Evolutionary conservation across 1,140 invertebrate species (phyloP).

Genomic region (Chymomyza costata): DNA sequence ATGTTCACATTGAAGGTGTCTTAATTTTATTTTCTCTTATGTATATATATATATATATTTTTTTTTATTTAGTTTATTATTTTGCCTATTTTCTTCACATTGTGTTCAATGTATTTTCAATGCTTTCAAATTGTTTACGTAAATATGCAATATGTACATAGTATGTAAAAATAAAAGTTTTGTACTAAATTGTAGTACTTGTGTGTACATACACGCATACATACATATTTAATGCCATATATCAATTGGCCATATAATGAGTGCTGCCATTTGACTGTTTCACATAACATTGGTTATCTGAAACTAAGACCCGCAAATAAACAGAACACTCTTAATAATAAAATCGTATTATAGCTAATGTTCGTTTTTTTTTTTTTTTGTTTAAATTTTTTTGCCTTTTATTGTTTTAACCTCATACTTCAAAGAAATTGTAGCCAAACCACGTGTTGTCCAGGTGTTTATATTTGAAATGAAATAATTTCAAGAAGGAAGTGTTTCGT

Average conservation of each 20-base stretch:
- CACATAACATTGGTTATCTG: no score
- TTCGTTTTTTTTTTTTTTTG: no score
- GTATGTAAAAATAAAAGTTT: conserved; percentile 42
- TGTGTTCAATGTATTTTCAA: conserved; percentile 38
- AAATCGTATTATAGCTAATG: no score
- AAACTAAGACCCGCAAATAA: no score
- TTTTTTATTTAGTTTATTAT: conserved; percentile 37
- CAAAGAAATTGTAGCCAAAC: conserved; percentile 54
- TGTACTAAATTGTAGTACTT: no score
- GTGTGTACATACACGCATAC: conserved; percentile 16
- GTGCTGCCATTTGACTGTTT: no score
- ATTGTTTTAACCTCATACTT: conserved; percentile 33
- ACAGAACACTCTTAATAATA: no score
- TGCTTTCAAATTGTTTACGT: conserved; percentile 55
- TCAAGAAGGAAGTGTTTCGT: conserved; percentile 21
- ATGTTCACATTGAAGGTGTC: conserved; percentile 58
- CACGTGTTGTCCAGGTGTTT: conserved; percentile 69
- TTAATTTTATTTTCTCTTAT: conserved; percentile 45
- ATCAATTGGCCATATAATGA: no score
- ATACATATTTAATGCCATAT: no score
- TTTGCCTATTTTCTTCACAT: conserved; percentile 15
- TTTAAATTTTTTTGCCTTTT: conserved; percentile 12
- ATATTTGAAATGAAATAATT: conserved; percentile 39
- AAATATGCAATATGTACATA: conserved; percentile 38
- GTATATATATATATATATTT: no score